Conservation (phyloP, 2,797 vertebrate species). For the Morus bassanus region DNA sequence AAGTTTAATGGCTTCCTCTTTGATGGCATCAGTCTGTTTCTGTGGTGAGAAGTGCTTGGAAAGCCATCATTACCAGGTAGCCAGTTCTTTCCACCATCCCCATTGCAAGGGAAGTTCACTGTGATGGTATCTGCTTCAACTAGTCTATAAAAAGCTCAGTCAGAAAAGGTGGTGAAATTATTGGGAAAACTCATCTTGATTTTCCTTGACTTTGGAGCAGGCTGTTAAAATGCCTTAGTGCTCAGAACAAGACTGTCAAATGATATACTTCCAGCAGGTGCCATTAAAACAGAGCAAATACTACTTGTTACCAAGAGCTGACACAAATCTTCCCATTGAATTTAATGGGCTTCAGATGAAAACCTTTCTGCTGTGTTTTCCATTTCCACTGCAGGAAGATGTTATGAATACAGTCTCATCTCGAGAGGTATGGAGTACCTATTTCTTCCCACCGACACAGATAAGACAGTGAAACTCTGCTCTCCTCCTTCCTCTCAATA, state of each 20-base stretch:
- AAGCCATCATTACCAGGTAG: background rate
- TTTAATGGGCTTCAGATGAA: background rate
- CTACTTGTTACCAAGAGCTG: background rate
- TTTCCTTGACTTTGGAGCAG: background rate
- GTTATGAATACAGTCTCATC: background rate
- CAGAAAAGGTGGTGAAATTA: background rate
- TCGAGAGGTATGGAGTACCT: background rate
- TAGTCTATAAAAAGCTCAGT: background rate
- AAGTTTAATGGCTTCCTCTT: background rate
- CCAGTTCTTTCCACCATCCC: background rate
- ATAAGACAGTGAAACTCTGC: background rate
- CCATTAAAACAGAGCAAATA: background rate
- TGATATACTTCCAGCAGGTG: background rate
- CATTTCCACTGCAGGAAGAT: background rate
- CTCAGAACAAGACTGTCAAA: background rate
- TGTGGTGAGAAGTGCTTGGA: background rate
- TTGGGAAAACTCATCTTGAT: background rate
- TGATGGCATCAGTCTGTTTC: background rate
- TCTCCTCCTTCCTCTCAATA: background rate
- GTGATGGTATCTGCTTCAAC: background rate
- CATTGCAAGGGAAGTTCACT: background rate
- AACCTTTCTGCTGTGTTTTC: background rate
- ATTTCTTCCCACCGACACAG: background rate
- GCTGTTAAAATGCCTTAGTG: background rate
- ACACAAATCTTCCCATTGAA: background rate